phyloP scores from a whole-genome alignment of 2,888 invertebrate species.

The Mermis nigrescens region DNA sequence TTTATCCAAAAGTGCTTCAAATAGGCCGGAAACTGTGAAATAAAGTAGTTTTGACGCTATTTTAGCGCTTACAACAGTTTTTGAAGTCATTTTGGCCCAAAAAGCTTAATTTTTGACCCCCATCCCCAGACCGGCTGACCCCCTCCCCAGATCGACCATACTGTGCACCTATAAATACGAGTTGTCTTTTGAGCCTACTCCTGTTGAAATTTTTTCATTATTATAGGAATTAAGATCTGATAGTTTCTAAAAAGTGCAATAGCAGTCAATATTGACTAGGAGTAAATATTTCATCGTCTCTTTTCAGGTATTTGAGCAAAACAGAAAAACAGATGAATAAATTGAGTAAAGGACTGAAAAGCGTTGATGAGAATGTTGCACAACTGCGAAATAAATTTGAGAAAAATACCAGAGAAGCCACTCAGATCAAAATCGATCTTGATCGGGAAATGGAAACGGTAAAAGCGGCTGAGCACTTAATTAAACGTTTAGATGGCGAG shows the following conservation, averaged over 20 bases:
- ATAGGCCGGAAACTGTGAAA: too few relatives aligned
- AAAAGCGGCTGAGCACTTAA: conserved; percentile 54
- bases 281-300: conserved; percentile 1
- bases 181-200: too few relatives aligned
- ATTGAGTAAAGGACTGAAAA: conserved; percentile 35
- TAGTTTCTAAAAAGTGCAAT: too few relatives aligned
- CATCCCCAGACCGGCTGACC: too few relatives aligned
- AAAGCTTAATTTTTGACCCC: too few relatives aligned
- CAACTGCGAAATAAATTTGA: conserved; percentile 39
- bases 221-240: not conserved
- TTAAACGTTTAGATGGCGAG: conserved; percentile 69
- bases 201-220: too few relatives aligned
- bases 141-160: too few relatives aligned
- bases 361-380: conserved; percentile 38
- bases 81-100: too few relatives aligned
- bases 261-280: not conserved
- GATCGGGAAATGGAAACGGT: conserved; percentile 57
- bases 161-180: too few relatives aligned
- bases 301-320: conserved; percentile 50
- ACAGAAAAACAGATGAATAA: conserved; percentile 59
- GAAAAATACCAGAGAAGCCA: conserved; percentile 75
- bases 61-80: too few relatives aligned
- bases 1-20: too few relatives aligned
- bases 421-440: conserved; percentile 64
- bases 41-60: too few relatives aligned